Evolutionary conservation across 2,888 invertebrate species (phyloP).

Genomic region (Hemithea aestivaria): DNA sequence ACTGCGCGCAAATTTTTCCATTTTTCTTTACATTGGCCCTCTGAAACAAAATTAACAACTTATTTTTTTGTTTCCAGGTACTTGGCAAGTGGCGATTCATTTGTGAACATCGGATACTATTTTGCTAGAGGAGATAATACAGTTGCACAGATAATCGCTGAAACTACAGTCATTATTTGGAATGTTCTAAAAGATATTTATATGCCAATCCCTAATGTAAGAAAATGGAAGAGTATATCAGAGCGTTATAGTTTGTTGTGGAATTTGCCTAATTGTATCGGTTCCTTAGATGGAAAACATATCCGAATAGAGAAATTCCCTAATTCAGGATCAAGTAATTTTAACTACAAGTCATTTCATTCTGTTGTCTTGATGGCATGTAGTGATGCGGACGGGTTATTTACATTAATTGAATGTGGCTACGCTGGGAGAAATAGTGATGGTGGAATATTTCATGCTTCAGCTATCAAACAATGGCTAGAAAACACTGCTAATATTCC

Average conservation of each 20-base stretch:
- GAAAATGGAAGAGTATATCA: conserved; percentile 21
- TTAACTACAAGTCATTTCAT: conserved; percentile 3
- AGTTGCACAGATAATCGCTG: conserved; percentile 9
- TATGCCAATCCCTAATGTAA: conserved; percentile 25
- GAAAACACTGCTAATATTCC: conserved; percentile 12
- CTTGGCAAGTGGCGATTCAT: conserved; percentile 12
- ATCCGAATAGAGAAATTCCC: no score
- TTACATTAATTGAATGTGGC: conserved; percentile 15
- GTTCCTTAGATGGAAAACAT: conserved; percentile 20
- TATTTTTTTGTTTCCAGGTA: conserved; percentile 14
- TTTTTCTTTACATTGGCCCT: conserved; percentile 5
- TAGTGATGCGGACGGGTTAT: conserved; percentile 17
- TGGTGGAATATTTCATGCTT: conserved; percentile 11
- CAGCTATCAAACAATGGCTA: conserved; percentile 6
- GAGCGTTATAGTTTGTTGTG: conserved; percentile 17
- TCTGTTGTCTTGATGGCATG: conserved; percentile 12
- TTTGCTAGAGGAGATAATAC: no score
- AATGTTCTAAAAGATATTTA: conserved; percentile 19
- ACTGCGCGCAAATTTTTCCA: conserved; percentile 12
- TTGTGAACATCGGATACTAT: conserved; percentile 14
- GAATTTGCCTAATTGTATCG: conserved; percentile 22
- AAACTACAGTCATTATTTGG: conserved; percentile 15
- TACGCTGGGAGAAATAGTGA: conserved; percentile 12
- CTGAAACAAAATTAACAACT: no score
- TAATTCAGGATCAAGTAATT: no score